These are phyloP conservation scores for Pelodiscus sinensis DNA, from an alignment of 2,113 vertebrate genomes.

Conservation along the genomic window DNA sequence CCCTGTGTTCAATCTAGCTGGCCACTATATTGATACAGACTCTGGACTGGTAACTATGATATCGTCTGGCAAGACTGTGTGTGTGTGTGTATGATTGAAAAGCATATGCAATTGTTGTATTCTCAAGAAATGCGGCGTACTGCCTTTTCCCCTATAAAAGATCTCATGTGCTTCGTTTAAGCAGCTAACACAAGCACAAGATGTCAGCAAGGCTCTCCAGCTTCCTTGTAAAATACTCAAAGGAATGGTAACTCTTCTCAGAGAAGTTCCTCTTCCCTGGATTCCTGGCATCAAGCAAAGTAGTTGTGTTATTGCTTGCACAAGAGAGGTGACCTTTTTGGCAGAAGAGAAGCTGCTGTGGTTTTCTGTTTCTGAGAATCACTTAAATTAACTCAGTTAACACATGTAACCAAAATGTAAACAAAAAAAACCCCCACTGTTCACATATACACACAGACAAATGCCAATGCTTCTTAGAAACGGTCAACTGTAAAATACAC, in stretches of 20 bases:
- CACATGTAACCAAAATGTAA: neutral
- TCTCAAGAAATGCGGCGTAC: too few relatives aligned
- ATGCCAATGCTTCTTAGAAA: constrained; percentile 7
- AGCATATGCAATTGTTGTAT: too few relatives aligned
- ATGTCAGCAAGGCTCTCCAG: neutral
- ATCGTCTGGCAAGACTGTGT: too few relatives aligned
- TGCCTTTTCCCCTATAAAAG: too few relatives aligned
- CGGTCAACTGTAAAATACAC: neutral
- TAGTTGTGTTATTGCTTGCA: neutral
- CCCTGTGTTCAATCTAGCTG: too few relatives aligned
- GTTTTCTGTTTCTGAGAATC: neutral
- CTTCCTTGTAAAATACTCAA: neutral
- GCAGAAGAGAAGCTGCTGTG: neutral
- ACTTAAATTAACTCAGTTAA: neutral
- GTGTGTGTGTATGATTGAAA: too few relatives aligned
- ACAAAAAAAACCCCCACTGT: neutral
- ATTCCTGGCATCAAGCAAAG: neutral
- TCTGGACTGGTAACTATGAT: too few relatives aligned
- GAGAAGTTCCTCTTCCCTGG: neutral
- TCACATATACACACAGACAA: constrained; percentile 6
- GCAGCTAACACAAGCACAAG: neutral
- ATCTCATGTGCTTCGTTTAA: too few relatives aligned
- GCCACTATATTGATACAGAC: too few relatives aligned
- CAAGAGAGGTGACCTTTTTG: constrained; percentile 56
- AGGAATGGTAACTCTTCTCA: neutral